Evolutionary conservation across 2,113 vertebrate genomes (phyloP), one percentile per base, ranked within the genome.

Genomic region (Gobio gobio): DNA sequence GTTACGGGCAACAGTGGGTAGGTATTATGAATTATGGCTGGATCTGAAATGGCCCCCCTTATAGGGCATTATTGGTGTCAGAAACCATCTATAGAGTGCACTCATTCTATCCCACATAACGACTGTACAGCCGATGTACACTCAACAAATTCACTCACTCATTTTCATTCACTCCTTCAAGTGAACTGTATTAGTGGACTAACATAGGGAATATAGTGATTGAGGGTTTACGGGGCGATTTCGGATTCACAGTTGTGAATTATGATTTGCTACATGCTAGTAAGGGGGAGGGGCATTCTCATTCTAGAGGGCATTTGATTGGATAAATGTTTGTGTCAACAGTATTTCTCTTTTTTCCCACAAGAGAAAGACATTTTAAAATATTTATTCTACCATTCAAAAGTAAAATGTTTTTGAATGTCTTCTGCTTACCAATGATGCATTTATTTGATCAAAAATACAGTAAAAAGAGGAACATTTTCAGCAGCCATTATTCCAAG

Each of bases 1-100:
- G 89, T 72, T 91, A 91, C 61, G 90, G 89, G 22, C 89, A 91
- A 64, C 89, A 91, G 80, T 91, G 96, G 96, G 96, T 97, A 74
- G 91, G 93, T 92, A 59, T 13, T 9, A 20, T 47, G 14, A 76
- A 13, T 59, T 78, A 22, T 2, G 2, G 40, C 6, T 40, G 6
- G 1, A 40, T 7, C 40, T 40, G 40, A 40, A 40, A 40, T 40
- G 5, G 40, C 40, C 40, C 40, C 36, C 36, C 36, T 40, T 5
- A 40, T 40, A 40, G 40, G 29, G 29, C 29, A 29, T 29, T 29
- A 29, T 29, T 29, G 29, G 29, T 29, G 29, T 29, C 29, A 29
- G 29, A 29, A 29, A 29, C 29, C 29, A 29, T 40, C 7, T 7
- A 40, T 40, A 40, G 40, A 40, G 40, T 40, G 40, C 40, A 40